Percentiles rank a stretch among this genome's conserved stretches.
These are phyloP conservation scores for Cotesia vestalis DNA, from an alignment of 1,140 invertebrate genomes.

Conservation along the genomic window DNA sequence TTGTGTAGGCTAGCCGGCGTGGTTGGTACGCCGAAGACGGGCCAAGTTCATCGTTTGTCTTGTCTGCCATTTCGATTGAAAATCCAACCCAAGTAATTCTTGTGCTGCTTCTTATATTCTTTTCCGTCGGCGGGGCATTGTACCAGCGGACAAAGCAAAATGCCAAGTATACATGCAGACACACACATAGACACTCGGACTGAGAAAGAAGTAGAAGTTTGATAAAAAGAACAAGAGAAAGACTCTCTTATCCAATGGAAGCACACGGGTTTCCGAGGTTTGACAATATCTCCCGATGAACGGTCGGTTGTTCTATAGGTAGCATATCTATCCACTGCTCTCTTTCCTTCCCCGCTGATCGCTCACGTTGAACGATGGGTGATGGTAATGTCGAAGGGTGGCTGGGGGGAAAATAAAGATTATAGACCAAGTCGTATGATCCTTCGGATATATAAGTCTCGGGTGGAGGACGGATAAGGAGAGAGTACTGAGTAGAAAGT, in stretches of 20 bases:
- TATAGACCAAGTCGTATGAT: conserved; percentile 32
- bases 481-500: background rate
- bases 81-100: conserved; percentile 17
- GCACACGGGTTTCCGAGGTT: conserved; percentile 2
- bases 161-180: conserved; percentile 4
- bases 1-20: conserved; percentile 1
- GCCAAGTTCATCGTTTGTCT: conserved; percentile 58
- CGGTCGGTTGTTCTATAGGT: conserved; percentile 13
- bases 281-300: conserved; percentile 34
- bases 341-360: too few relatives aligned
- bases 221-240: background rate
- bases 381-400: too few relatives aligned
- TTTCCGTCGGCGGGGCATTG: conserved; percentile 18
- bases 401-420: conserved; percentile 19
- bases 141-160: conserved; percentile 25
- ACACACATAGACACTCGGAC: too few relatives aligned
- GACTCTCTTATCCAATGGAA: conserved; percentile 33
- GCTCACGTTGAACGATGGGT: too few relatives aligned
- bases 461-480: background rate
- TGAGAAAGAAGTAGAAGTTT: too few relatives aligned
- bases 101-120: conserved; percentile 22
- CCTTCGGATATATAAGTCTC: background rate
- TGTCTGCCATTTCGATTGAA: conserved; percentile 36
- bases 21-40: conserved; percentile 14
- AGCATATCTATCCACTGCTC: background rate